Evolutionary conservation across 1,140 invertebrate genomes (phyloP).

Genomic region (Eciton burchellii): DNA sequence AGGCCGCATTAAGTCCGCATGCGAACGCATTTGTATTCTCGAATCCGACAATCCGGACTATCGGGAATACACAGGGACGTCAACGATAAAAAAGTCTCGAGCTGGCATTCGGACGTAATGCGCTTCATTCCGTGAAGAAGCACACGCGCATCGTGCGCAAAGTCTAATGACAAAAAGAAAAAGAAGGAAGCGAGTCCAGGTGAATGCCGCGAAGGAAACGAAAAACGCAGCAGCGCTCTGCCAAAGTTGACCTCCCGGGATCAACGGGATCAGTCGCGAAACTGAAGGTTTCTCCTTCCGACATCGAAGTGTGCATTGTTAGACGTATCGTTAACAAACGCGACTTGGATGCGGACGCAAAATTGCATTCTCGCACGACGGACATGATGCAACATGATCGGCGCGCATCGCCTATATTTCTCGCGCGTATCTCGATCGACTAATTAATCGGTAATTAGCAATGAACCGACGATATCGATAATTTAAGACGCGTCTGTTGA

Average conservation of each 20-base stretch:
- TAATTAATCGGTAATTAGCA: constrained; percentile 3
- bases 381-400: not conserved
- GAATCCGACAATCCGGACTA: not conserved
- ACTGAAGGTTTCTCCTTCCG: too few species aligned
- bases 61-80: not conserved
- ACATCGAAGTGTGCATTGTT: not conserved
- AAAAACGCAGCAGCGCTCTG: too few species aligned
- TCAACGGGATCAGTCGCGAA: too few species aligned
- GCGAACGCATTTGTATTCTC: not conserved
- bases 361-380: not conserved
- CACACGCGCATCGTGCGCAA: too few species aligned
- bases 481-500: not conserved
- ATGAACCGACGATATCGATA: not conserved
- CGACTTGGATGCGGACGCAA: not conserved
- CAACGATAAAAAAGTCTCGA: constrained; percentile 11
- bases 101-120: too few species aligned
- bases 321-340: too few species aligned
- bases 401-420: not conserved
- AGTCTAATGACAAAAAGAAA: too few species aligned
- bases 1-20: constrained; percentile 20
- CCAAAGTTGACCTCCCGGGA: too few species aligned
- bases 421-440: not conserved
- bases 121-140: too few species aligned
- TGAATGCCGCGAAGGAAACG: too few species aligned
- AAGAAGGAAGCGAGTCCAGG: too few species aligned